These are phyloP conservation scores for Danio rerio DNA, from an alignment of 2,113 vertebrate genomes.

Conservation along the genomic window DNA sequence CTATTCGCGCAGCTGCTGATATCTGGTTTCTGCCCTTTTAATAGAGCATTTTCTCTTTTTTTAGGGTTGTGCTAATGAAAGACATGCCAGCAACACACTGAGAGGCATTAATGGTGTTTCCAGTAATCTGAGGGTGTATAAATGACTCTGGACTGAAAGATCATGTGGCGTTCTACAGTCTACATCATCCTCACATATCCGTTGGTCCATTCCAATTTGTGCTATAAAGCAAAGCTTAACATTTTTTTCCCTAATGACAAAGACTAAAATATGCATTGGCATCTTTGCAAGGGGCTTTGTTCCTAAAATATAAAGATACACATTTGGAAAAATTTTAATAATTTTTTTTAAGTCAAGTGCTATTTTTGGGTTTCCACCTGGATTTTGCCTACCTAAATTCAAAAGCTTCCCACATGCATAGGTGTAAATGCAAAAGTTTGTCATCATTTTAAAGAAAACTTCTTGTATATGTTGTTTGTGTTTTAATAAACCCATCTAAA, in stretches of 20 bases:
- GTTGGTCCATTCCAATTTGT: not conserved
- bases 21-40: conserved; percentile 79
- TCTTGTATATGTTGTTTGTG: too few relatives aligned
- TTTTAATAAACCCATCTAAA: too few relatives aligned
- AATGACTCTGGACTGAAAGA: conserved; percentile 63
- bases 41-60: conserved; percentile 73
- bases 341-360: too few relatives aligned
- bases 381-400: too few relatives aligned
- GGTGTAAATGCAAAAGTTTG: too few relatives aligned
- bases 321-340: too few relatives aligned
- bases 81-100: conserved; percentile 51
- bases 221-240: not conserved
- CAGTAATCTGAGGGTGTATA: conserved; percentile 73
- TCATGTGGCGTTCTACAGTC: conserved; percentile 64
- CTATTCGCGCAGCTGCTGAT: conserved; percentile 66
- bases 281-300: not conserved
- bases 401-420: too few relatives aligned
- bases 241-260: not conserved
- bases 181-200: conserved; percentile 1
- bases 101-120: conserved; percentile 74
- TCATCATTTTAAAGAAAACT: too few relatives aligned
- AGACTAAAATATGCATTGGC: not conserved
- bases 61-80: conserved; percentile 68
- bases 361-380: too few relatives aligned
- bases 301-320: not conserved